Evolutionary conservation across 2,888 invertebrate species (phyloP).

Genomic region (Hydraecia micacea): DNA sequence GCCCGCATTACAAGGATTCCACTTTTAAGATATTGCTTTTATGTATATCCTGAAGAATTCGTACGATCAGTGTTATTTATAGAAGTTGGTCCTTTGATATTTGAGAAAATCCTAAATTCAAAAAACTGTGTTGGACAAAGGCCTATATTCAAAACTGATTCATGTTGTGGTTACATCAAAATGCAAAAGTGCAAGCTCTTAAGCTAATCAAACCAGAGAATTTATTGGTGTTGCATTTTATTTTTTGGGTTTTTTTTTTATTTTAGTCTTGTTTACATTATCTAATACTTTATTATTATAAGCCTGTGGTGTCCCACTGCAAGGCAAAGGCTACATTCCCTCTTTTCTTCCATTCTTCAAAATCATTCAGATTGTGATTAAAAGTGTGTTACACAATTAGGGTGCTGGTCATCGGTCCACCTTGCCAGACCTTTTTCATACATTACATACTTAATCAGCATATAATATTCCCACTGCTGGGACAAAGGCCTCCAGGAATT

Average conservation of each 20-base stretch:
- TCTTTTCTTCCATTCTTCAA: too few relatives aligned
- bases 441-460: background rate
- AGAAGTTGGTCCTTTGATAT: constrained; percentile 22
- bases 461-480: too few relatives aligned
- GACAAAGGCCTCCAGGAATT: too few relatives aligned
- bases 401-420: background rate
- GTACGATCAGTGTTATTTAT: constrained; percentile 12
- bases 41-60: background rate
- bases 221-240: background rate
- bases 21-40: constrained; percentile 3
- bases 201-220: background rate
- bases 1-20: constrained; percentile 3
- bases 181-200: background rate
- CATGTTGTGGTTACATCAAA: background rate
- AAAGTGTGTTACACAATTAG: too few relatives aligned
- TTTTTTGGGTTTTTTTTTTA: background rate
- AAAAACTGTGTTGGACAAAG: background rate
- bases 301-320: too few relatives aligned
- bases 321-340: too few relatives aligned
- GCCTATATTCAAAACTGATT: too few relatives aligned
- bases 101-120: background rate
- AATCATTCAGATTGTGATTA: too few relatives aligned
- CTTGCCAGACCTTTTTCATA: background rate
- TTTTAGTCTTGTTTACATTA: background rate
- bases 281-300: background rate